Conservation (phyloP, 2,113 vertebrate species). For the Guaruba guarouba region DNA sequence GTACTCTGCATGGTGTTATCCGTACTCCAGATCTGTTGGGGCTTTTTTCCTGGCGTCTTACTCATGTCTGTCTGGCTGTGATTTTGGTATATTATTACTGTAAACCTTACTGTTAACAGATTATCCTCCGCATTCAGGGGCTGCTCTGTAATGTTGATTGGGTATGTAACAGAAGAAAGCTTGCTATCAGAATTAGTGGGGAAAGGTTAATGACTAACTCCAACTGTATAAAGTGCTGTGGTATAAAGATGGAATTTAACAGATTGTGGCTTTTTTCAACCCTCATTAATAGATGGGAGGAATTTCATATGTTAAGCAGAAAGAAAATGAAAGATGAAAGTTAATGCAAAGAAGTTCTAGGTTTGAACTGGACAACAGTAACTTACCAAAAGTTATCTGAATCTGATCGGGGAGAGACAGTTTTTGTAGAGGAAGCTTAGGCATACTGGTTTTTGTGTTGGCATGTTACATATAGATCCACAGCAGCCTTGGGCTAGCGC, state of each 20-base stretch:
- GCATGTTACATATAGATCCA: not conserved
- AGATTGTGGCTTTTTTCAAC: not conserved
- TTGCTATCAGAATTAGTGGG: not conserved
- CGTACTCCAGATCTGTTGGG: not conserved
- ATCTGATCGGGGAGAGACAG: not conserved
- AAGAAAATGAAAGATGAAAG: not conserved
- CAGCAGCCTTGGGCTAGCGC: not conserved
- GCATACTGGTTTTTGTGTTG: fast-evolving
- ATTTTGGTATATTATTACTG: not conserved
- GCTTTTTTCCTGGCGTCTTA: not conserved
- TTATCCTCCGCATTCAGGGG: not conserved
- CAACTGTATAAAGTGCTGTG: not conserved
- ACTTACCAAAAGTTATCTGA: not conserved
- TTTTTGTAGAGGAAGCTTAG: not conserved
- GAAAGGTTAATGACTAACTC: not conserved
- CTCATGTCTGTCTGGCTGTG: not conserved
- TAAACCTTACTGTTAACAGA: not conserved
- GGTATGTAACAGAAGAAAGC: not conserved
- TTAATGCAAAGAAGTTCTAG: not conserved
- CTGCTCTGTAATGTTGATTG: not conserved
- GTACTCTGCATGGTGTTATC: not conserved
- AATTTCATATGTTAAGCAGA: not conserved
- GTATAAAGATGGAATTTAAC: not conserved
- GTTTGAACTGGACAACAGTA: not conserved
- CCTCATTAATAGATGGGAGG: not conserved